Evolutionary conservation across 2,888 invertebrate species (phyloP), one percentile per base, ranked within the genome.

Genomic region (Prionchulus punctatus): DNA sequence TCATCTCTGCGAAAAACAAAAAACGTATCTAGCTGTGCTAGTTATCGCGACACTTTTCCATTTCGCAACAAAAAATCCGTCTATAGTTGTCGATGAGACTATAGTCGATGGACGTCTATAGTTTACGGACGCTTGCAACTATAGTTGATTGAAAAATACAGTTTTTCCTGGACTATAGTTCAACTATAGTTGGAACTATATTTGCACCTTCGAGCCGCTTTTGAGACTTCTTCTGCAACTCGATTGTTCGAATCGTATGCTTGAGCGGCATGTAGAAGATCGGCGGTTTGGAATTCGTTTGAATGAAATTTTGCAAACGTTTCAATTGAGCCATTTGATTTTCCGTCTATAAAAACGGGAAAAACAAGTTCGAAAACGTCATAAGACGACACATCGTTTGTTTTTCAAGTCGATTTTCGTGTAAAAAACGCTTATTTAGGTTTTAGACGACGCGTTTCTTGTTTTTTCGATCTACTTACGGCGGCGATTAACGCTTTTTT

Each of bases 191-290:
- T n/a, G n/a, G n/a, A n/a, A n/a, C n/a, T n/a, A n/a, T n/a, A n/a
- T n/a, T n/a, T 7, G 7, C 12, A 82, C 82, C 80, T 73, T 81
- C 79, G 66, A 82, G 77, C 61, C 76, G 76, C 61, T 76, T 75
- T 71, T 79, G 80, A 63, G 81, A 82, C 30, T 80, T 78, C 25
- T 75, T 76, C 53, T 85, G 73, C 58, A 82, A 78, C 61, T 82
- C 81, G 60, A 80, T 79, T 2, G 82, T 81, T 60, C 80, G 80
- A 2, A 81, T 79, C 50, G 81, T 80, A 74, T 85, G 81, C 62
- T 80, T 80, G 69, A 85, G 84, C 0, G 94, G 94, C 65, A 85
- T 72, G 78, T 84, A 96, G 75, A 85, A 90, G 58, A 96, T 78
- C 59, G 82, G 80, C 1, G 94, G 94, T 67, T 84, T 84, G 0